These are phyloP conservation scores for Ceyx melanurus DNA, from an alignment of 2,113 vertebrate species.

Conservation along the genomic window DNA sequence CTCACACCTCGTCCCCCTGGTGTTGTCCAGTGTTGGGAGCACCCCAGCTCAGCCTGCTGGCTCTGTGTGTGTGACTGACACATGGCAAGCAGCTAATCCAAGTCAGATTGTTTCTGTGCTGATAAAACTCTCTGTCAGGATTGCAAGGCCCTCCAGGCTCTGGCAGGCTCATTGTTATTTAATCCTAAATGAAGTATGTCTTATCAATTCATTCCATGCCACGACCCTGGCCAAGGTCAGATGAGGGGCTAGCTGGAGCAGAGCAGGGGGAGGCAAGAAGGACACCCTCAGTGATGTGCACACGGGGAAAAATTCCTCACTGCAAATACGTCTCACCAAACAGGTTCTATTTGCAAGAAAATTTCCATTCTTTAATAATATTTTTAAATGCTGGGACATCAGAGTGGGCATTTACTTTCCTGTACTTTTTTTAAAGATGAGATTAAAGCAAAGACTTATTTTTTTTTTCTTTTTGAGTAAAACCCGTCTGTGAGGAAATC, in stretches of 20 bases:
- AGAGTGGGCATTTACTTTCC: not conserved
- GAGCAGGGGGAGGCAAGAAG: not conserved
- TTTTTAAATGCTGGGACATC: not conserved
- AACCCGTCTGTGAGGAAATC: conserved; percentile 37
- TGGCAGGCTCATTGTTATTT: conserved; percentile 21
- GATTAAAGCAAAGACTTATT: conserved; percentile 30
- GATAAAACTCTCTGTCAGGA: conserved; percentile 30
- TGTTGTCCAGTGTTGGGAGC: not conserved
- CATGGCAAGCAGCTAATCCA: not conserved
- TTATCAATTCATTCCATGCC: conserved; percentile 53
- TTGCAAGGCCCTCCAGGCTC: conserved; percentile 3
- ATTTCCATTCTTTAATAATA: conserved; percentile 16
- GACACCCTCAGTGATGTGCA: not conserved
- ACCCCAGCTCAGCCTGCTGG: not conserved
- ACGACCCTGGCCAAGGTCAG: conserved; percentile 43
- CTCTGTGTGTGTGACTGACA: not conserved
- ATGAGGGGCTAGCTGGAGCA: not conserved
- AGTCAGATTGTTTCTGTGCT: not conserved
- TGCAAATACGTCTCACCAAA: not conserved
- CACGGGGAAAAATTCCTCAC: not conserved
- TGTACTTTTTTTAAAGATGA: conserved; percentile 24
- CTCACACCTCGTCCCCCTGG: not conserved
- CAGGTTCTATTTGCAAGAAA: conserved; percentile 6
- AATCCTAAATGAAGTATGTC: conserved; percentile 53
- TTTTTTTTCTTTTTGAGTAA: not conserved